A percentile compares a stretch with the other conserved stretches of the same genome.
Evolutionary conservation across 64 coral and sea anemone species (phyloP).

Genomic region (Trachythela sp.): DNA sequence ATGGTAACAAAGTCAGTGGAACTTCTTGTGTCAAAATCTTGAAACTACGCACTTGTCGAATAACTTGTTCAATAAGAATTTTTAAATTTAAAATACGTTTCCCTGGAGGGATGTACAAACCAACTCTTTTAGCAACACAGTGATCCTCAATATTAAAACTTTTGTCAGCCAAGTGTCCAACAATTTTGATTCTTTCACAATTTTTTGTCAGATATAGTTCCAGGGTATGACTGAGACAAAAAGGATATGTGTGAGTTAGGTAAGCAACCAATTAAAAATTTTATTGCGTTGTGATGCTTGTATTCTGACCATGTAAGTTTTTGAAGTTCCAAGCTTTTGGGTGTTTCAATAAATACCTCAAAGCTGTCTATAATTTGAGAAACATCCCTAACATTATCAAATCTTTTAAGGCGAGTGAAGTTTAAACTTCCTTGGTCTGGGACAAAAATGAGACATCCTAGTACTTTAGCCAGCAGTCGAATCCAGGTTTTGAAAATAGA

Average conservation of each 20-base stretch:
- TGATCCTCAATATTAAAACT: neutral
- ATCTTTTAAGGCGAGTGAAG: neutral
- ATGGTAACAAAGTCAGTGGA: neutral
- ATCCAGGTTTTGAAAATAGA: constrained; percentile 37
- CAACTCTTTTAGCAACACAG: neutral
- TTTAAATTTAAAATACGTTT: neutral
- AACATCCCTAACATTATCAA: neutral
- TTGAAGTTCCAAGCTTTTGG: neutral
- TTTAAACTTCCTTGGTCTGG: constrained; percentile 18
- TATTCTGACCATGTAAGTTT: constrained; percentile 2
- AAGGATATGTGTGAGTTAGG: neutral
- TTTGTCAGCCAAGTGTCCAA: neutral
- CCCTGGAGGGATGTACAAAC: neutral
- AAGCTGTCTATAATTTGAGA: neutral
- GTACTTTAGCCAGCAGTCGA: constrained; percentile 28
- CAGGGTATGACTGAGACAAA: neutral
- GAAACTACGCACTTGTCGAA: neutral
- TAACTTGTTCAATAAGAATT: constrained; percentile 8
- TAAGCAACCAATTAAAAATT: neutral
- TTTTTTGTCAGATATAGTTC: neutral
- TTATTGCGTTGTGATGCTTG: neutral
- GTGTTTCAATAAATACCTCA: neutral
- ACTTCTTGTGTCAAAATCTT: neutral
- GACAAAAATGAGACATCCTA: constrained; percentile 27
- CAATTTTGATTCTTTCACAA: neutral